A percentile compares a stretch with the other conserved stretches of the same genome.
phyloP scores from a whole-genome alignment of 2,113 vertebrate genomes.

The Aramus guarauna region DNA sequence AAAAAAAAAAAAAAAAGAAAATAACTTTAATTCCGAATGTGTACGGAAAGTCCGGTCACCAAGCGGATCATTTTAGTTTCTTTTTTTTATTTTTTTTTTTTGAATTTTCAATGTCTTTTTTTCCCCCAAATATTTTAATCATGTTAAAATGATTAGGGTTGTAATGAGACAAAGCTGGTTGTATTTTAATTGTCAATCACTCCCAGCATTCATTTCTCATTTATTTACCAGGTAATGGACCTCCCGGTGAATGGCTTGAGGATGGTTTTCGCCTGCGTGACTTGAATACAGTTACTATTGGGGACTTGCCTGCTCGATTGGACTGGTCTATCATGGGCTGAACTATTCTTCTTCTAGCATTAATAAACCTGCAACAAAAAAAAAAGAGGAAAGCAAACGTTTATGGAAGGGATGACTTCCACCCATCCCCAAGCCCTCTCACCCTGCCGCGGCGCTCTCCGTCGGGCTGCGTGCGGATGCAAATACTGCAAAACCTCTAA shows the following conservation, averaged over 20 bases:
- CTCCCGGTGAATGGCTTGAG: slow-evolving; percentile 85
- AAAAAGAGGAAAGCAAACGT: slow-evolving; percentile 39
- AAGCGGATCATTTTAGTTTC: background rate
- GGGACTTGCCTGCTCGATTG: slow-evolving; percentile 99
- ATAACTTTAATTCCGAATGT: slow-evolving; percentile 50
- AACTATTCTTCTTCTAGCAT: slow-evolving; percentile 99
- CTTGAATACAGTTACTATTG: slow-evolving; percentile 83
- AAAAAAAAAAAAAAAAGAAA: slow-evolving; percentile 30
- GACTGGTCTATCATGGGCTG: slow-evolving; percentile 99
- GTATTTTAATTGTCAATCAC: slow-evolving; percentile 69
- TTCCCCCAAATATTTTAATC: background rate
- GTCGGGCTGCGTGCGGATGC: slow-evolving; percentile 2
- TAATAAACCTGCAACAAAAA: slow-evolving; percentile 92
- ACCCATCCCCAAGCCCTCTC: background rate
- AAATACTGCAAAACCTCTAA: slow-evolving; percentile 70
- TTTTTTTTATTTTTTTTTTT: background rate
- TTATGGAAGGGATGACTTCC: slow-evolving; percentile 47
- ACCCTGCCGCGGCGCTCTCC: background rate
- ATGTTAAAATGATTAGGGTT: slow-evolving; percentile 71
- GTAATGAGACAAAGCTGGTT: slow-evolving; percentile 62
- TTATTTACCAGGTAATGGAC: slow-evolving; percentile 85
- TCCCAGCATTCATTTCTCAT: slow-evolving; percentile 71
- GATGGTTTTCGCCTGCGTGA: slow-evolving; percentile 77
- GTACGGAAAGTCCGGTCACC: background rate
- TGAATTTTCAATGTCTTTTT: background rate